Evolutionary conservation across 2,113 vertebrate species (phyloP).

Genomic region (Nothobranchius furzeri): DNA sequence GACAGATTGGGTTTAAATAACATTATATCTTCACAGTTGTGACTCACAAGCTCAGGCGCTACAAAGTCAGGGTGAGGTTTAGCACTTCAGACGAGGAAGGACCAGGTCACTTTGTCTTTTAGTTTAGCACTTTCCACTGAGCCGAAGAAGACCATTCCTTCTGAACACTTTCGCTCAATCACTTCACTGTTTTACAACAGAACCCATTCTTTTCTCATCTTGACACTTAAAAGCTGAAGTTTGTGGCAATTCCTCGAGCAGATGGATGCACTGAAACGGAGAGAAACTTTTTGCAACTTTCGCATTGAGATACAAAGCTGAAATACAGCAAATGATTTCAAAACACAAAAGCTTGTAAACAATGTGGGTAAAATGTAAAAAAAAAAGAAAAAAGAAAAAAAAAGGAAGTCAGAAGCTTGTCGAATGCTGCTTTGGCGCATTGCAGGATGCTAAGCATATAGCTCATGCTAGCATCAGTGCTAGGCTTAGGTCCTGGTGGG

Average conservation of each 20-base stretch:
- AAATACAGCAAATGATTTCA: neutral
- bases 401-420: neutral
- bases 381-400: neutral
- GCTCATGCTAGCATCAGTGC: constrained; percentile 31
- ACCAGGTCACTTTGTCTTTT: constrained; percentile 60
- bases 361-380: neutral
- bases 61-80: constrained; percentile 71
- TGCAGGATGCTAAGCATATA: constrained; percentile 31
- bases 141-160: constrained; percentile 44
- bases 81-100: constrained; percentile 62
- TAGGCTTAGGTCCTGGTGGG: constrained; percentile 50
- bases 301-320: neutral
- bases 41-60: constrained; percentile 63
- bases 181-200: constrained; percentile 6
- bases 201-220: neutral
- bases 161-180: constrained; percentile 26
- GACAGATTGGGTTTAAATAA: constrained; percentile 76
- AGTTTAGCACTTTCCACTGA: constrained; percentile 54
- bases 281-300: constrained; percentile 12
- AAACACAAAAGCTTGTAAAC: constrained; percentile 8
- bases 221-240: constrained; percentile 8
- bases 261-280: constrained; percentile 9
- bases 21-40: constrained; percentile 75
- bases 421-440: constrained; percentile 32
- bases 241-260: constrained; percentile 4